Evolutionary conservation across 1,140 invertebrate species (phyloP).

Genomic region (Pachypsylla venusta): DNA sequence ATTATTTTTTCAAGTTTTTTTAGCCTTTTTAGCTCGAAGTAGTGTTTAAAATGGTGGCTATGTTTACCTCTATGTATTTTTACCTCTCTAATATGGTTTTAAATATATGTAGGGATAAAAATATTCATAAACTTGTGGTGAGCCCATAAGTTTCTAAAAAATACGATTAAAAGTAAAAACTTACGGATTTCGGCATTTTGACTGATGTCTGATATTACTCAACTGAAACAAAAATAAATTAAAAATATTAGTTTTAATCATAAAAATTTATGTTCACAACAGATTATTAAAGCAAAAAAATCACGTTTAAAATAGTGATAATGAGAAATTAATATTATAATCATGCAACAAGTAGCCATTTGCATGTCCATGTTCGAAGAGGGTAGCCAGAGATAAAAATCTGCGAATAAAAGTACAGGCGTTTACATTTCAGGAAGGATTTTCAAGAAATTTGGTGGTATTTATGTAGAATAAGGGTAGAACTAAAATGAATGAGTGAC

Average conservation of each 20-base stretch:
- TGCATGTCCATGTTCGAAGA: too few relatives aligned
- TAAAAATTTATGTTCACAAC: not conserved
- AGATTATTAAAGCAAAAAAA: not conserved
- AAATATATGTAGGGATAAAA: not conserved
- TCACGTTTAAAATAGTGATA: not conserved
- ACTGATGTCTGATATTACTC: conserved; percentile 9
- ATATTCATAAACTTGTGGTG: too few relatives aligned
- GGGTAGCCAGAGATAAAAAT: too few relatives aligned
- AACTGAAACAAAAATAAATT: conserved; percentile 10
- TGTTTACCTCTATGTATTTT: not conserved
- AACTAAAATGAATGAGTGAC: too few relatives aligned
- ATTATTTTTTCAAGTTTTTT: not conserved
- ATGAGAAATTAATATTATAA: not conserved
- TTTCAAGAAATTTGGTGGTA: too few relatives aligned
- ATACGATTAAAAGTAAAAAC: conserved; percentile 15
- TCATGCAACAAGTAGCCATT: too few relatives aligned
- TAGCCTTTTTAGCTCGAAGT: not conserved
- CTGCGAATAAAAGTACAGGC: too few relatives aligned
- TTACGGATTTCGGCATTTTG: conserved; percentile 27
- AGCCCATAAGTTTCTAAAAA: not conserved
- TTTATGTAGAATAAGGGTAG: too few relatives aligned
- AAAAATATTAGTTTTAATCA: not conserved
- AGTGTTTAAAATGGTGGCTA: not conserved
- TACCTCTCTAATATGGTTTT: not conserved
- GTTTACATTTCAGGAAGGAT: too few relatives aligned